Evolutionary conservation across 2,113 vertebrate genomes (phyloP).

Genomic region (Heteronetta atricapilla): DNA sequence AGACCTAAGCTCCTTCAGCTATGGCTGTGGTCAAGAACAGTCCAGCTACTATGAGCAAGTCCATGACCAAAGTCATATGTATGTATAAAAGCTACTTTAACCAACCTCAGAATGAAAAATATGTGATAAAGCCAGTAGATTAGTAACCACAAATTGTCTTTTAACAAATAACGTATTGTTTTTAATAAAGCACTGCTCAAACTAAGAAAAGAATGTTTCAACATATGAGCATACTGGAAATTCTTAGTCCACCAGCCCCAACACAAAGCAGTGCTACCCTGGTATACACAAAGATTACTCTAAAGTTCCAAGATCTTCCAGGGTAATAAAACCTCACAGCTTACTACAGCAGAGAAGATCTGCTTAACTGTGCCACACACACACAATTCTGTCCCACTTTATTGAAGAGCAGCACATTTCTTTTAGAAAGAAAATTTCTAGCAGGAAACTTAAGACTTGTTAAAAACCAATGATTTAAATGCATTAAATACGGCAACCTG

Average conservation of each 20-base stretch:
- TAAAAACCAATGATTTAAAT: neutral
- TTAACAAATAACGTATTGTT: neutral
- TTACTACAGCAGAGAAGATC: neutral
- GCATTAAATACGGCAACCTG: neutral
- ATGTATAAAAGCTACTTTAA: neutral
- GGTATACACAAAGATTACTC: neutral
- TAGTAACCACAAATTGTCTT: neutral
- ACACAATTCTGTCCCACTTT: neutral
- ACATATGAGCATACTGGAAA: neutral
- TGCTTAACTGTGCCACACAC: neutral
- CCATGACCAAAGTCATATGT: neutral
- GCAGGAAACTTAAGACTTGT: neutral
- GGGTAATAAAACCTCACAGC: neutral
- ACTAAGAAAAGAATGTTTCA: neutral
- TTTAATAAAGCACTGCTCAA: neutral
- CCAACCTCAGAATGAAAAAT: neutral
- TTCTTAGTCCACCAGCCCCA: neutral
- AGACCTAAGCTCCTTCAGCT: neutral
- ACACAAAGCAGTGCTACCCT: accelerated
- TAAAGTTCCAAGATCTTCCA: neutral
- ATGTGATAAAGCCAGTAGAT: neutral
- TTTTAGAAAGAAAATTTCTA: neutral
- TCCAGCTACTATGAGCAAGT: neutral
- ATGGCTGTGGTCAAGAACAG: neutral
- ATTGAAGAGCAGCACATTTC: neutral